phyloP scores from a whole-genome alignment of 2,888 invertebrate genomes.

The Drosophila borealis region DNA sequence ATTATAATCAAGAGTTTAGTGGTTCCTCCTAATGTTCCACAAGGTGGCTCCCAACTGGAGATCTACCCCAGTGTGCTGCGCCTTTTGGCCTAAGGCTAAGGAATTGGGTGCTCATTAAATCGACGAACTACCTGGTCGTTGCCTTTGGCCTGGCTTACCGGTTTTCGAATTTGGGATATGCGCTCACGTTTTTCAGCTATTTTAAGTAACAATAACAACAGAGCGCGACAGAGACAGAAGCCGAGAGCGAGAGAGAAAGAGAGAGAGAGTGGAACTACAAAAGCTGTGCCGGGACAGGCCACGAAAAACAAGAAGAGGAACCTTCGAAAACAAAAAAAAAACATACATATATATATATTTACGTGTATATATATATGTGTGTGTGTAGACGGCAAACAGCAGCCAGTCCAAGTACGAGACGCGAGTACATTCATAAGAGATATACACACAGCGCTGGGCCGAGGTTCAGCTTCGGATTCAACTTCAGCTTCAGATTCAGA shows the following conservation, averaged over 20 bases:
- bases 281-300: constrained; percentile 62
- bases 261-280: constrained; percentile 41
- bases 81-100: constrained; percentile 46
- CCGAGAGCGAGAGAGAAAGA: constrained; percentile 6
- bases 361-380: background rate
- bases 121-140: constrained; percentile 58
- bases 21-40: background rate
- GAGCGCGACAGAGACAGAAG: constrained; percentile 11
- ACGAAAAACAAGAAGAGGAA: constrained; percentile 51
- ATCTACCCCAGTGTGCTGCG: constrained; percentile 18
- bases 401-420: constrained; percentile 62
- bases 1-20: background rate
- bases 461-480: constrained; percentile 45
- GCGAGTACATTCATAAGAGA: constrained; percentile 71
- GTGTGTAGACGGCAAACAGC: constrained; percentile 39
- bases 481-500: constrained; percentile 55
- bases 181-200: constrained; percentile 75
- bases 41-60: constrained; percentile 35
- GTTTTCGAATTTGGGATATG: constrained; percentile 81
- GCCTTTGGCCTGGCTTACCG: constrained; percentile 73
- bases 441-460: constrained; percentile 15
- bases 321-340: constrained; percentile 44
- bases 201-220: constrained; percentile 75
- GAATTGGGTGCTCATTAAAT: constrained; percentile 60
- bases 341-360: background rate